Conservation (phyloP, 2,113 vertebrate species). For the Hyperopisus bebe region DNA sequence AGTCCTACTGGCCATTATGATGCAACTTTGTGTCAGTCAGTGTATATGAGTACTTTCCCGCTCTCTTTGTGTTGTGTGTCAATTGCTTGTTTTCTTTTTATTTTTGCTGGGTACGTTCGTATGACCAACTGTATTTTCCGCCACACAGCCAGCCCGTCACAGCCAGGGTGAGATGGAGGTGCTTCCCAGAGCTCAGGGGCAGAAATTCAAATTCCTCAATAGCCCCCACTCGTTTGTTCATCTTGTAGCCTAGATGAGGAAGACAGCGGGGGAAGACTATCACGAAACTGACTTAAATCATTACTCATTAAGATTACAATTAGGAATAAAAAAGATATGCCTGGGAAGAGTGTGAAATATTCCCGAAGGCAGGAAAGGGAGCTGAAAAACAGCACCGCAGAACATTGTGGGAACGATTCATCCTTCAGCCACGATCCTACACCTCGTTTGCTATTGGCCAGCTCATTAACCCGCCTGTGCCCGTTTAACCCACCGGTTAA, state of each 20-base stretch:
- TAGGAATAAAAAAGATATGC: background rate
- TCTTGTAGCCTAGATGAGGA: conserved; percentile 81
- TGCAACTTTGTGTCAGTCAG: background rate
- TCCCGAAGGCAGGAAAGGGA: background rate
- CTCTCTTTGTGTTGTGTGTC: background rate
- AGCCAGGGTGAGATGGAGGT: conserved; percentile 83
- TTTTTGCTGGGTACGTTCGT: background rate
- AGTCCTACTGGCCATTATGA: background rate
- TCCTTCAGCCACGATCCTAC: background rate
- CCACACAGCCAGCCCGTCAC: conserved; percentile 89
- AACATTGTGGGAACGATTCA: too few species aligned
- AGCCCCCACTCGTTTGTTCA: conserved; percentile 93
- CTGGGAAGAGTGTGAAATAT: background rate
- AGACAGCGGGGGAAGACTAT: background rate
- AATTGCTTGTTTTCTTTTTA: background rate
- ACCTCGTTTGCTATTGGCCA: background rate
- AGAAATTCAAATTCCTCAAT: conserved; percentile 95
- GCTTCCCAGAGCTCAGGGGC: conserved; percentile 77
- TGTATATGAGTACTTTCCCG: too few species aligned
- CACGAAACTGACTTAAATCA: background rate
- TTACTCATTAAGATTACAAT: background rate
- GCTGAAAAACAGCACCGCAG: background rate
- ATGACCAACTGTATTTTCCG: conserved; percentile 85
- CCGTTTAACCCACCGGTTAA: conserved; percentile 68
- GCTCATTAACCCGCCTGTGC: conserved; percentile 58